Base-by-base conservation (phyloP, 2,888 invertebrate genomes). In the Cheilosia variabilis region DNA sequence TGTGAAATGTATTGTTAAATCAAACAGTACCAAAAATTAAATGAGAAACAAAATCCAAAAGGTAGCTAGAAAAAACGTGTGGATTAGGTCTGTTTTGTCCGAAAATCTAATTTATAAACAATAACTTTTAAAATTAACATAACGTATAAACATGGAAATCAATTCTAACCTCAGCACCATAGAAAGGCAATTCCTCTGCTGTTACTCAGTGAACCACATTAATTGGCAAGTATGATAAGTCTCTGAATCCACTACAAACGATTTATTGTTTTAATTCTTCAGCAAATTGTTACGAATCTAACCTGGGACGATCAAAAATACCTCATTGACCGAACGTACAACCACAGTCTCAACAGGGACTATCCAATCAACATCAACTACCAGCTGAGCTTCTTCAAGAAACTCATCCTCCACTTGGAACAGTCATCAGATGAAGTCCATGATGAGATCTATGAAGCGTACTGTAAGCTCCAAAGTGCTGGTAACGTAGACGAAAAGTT, bases 291-390 rank as follows among this genome's bases (percentile, higher is more conserved):
- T 27, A 58, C 69, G 2, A 68, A 83, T 41, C 66, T 88, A 52
- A 68, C 15, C 31, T 94, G 93, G 93, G 91, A 93, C n/a, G 90
- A 92, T 65, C 96, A 96, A 90, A 92, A 94, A 87, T 87, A 89
- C 57, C 93, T 96, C 65, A 89, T 96, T 13, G 91, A 94, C 17
- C 90, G 91, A 57, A 96, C 96, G 13, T 91, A 95, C 10, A 92
- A 93, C 52, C 93, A 93, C 87, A 87, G 92, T 7, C 88, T 94
- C 45, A 91, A 95, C 78, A 90, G 93, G 88, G 92, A 93, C 81
- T 94, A 94, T 91, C 96, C 96, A 1, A 89, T 96, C 5, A 95
- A 94, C 87, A 89, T 91, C 52, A 93, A 93, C 45, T 96, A 96
- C 90, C 94, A 94, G 87, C 93, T 93, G 89, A 92, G 93, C 37